phyloP scores from a whole-genome alignment of 23 tunicate genomes.

The Corella eumyota region DNA sequence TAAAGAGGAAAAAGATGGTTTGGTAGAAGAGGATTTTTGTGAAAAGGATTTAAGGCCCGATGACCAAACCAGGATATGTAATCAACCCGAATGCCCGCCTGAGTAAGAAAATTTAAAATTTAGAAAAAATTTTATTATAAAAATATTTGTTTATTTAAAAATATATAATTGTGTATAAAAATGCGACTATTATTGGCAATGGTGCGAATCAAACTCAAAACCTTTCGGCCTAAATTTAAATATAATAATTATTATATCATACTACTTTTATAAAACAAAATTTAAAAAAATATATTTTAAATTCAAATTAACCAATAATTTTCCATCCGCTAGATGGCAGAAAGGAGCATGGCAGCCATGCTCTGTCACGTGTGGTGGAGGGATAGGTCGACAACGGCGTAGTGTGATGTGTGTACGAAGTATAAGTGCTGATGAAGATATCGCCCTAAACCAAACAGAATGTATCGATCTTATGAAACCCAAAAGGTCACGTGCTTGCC shows the following conservation, averaged over 20 bases:
- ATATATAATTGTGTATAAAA: no score
- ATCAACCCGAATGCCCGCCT: slow-evolving; percentile 32
- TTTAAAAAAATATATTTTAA: no score
- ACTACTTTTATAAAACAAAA: no score
- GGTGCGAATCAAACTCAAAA: no score
- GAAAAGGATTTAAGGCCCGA: slow-evolving; percentile 25
- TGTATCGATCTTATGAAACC: slow-evolving; percentile 36
- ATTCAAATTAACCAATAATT: no score
- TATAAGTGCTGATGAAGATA: slow-evolving; percentile 24
- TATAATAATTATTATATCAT: no score
- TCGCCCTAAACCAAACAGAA: slow-evolving; percentile 21
- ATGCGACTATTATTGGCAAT: no score
- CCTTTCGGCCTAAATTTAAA: no score
- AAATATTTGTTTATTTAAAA: no score
- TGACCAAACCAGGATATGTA: slow-evolving; percentile 32
- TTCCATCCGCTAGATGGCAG: slow-evolving; percentile 47
- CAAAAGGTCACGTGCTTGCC: slow-evolving; percentile 27
- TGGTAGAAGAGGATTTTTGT: slow-evolving; percentile 81
- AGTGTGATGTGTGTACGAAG: slow-evolving; percentile 41
- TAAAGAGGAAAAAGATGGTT: slow-evolving; percentile 52
- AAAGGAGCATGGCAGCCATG: slow-evolving; percentile 64
- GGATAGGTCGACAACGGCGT: slow-evolving; percentile 21
- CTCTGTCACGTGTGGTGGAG: slow-evolving; percentile 65
- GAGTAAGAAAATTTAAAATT: slow-evolving; percentile 40
- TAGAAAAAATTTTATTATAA: no score